These are phyloP conservation scores for Willisornis vidua DNA, from an alignment of 2,113 vertebrate species.

Conservation along the genomic window DNA sequence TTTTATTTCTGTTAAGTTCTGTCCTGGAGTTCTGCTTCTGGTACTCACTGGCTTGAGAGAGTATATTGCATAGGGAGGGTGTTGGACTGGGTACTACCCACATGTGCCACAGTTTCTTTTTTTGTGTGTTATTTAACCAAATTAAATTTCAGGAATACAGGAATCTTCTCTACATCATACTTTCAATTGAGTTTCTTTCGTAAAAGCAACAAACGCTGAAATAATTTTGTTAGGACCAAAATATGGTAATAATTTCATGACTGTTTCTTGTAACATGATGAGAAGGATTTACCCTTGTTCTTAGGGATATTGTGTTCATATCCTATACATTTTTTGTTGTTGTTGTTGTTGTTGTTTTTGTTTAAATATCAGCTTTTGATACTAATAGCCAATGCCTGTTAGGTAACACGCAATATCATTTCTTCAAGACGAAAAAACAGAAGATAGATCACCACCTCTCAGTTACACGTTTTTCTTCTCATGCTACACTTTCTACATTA, in stretches of 20 bases:
- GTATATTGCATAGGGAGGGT: fast-evolving
- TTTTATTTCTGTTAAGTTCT: not conserved
- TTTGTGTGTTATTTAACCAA: not conserved
- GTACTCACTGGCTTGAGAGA: not conserved
- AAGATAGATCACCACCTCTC: not conserved
- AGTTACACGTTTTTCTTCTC: not conserved
- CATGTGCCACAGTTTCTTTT: not conserved
- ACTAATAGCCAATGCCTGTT: not conserved
- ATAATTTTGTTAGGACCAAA: not conserved
- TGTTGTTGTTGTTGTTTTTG: not conserved
- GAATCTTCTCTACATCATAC: not conserved
- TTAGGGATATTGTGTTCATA: not conserved
- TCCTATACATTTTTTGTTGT: not conserved
- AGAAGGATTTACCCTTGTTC: not conserved
- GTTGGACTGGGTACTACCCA: not conserved
- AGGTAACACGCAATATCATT: not conserved
- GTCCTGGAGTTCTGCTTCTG: not conserved
- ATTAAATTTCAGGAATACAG: not conserved
- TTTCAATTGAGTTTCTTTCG: not conserved
- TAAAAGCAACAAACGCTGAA: not conserved
- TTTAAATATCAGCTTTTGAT: not conserved
- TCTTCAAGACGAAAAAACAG: not conserved
- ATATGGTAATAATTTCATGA: not conserved
- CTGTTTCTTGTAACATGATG: not conserved
- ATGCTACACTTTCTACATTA: not conserved